phyloP scores from a whole-genome alignment of 2,888 invertebrate genomes.

The Dioctria rufipes region DNA sequence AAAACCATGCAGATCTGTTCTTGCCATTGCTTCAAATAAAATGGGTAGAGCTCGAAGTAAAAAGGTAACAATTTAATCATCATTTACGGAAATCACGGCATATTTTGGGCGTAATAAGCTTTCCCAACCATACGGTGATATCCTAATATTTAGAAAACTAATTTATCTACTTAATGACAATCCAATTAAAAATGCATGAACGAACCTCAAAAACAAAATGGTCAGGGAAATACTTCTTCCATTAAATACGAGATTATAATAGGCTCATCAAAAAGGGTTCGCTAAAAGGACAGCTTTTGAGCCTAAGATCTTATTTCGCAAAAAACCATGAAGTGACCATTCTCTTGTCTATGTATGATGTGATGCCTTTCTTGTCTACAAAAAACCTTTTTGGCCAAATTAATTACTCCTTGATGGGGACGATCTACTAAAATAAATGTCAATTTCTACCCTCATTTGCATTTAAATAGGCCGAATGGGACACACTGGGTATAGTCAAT shows the following conservation, averaged over 20 bases:
- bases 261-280: not conserved
- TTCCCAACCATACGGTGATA: too few relatives aligned
- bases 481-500: not conserved
- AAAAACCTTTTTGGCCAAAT: not conserved
- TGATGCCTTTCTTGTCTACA: too few relatives aligned
- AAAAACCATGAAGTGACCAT: slow-evolving; percentile 13
- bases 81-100: too few relatives aligned
- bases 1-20: too few relatives aligned
- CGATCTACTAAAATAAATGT: not conserved
- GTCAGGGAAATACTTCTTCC: not conserved
- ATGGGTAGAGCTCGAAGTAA: too few relatives aligned
- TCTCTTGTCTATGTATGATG: not conserved
- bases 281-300: not conserved
- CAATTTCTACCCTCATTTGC: not conserved
- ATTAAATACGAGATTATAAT: not conserved
- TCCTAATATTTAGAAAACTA: not conserved
- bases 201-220: not conserved
- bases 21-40: too few relatives aligned
- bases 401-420: slow-evolving; percentile 16
- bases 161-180: slow-evolving; percentile 3
- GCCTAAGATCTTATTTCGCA: not conserved
- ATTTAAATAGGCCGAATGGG: too few relatives aligned
- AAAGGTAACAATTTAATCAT: too few relatives aligned
- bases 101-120: too few relatives aligned
- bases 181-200: slow-evolving; percentile 3